phyloP scores from a whole-genome alignment of 2,797 vertebrate genomes.

The Gymnodraco acuticeps region DNA sequence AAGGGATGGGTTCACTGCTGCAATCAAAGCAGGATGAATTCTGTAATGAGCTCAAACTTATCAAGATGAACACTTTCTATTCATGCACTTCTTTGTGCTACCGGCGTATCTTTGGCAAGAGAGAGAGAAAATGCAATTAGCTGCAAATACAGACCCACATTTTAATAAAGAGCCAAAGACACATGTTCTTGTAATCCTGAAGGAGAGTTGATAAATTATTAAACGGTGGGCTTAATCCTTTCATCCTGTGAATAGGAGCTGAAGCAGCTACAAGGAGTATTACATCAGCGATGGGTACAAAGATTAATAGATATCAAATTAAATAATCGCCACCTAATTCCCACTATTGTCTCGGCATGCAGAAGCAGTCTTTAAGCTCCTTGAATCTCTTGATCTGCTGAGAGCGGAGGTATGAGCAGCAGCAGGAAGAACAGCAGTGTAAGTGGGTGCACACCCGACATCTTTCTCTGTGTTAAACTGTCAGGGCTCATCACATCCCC shows the following conservation, averaged over 20 bases:
- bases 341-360: slow-evolving; percentile 50
- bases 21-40: neutral
- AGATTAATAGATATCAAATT: slow-evolving; percentile 69
- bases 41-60: neutral
- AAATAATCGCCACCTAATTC: slow-evolving; percentile 64
- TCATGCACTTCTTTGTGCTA: neutral
- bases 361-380: slow-evolving; percentile 24
- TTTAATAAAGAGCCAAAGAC: slow-evolving; percentile 55
- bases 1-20: neutral
- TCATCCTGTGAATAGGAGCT: slow-evolving; percentile 57
- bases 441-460: slow-evolving; percentile 11
- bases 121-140: slow-evolving; percentile 4
- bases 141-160: slow-evolving; percentile 29
- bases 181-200: slow-evolving; percentile 45
- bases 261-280: slow-evolving; percentile 47
- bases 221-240: slow-evolving; percentile 56
- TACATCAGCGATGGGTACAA: slow-evolving; percentile 51
- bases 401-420: neutral
- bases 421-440: slow-evolving; percentile 2
- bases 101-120: slow-evolving; percentile 26
- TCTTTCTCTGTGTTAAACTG: neutral
- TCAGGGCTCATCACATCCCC: neutral
- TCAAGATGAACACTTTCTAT: neutral
- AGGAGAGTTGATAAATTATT: slow-evolving; percentile 67
- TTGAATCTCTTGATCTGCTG: slow-evolving; percentile 27